Percentiles rank a stretch among this genome's conserved stretches.
phyloP scores from a whole-genome alignment of 92 coral and sea anemone genomes.

The Siderastrea siderea region DNA sequence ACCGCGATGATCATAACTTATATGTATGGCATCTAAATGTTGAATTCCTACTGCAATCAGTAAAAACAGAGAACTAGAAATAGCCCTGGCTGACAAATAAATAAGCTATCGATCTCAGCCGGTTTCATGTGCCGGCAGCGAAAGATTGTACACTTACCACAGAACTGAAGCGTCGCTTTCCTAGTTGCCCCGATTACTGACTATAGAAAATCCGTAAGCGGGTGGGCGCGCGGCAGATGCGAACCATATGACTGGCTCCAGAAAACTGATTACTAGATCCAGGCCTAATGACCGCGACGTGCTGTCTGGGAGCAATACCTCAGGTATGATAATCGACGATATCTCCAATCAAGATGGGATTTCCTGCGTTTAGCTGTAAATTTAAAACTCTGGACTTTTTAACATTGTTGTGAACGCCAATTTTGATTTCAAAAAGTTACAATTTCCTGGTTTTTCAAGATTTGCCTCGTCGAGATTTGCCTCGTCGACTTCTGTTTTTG shows the following conservation, averaged over 20 bases:
- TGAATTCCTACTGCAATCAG: neutral
- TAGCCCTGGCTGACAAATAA: neutral
- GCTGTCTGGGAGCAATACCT: neutral
- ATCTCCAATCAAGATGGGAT: neutral
- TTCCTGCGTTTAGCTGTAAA: slow-evolving; percentile 18
- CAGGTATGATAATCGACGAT: neutral
- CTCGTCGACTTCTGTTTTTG: too few relatives aligned
- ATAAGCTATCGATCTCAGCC: neutral
- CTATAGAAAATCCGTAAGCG: neutral
- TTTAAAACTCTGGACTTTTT: neutral
- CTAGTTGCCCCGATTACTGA: neutral
- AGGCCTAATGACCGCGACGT: slow-evolving; percentile 8
- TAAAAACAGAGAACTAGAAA: neutral
- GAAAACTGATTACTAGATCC: slow-evolving; percentile 14
- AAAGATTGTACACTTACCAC: neutral
- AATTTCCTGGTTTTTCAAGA: neutral
- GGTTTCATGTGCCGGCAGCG: neutral
- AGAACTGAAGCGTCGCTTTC: neutral
- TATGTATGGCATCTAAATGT: neutral
- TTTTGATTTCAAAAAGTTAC: neutral
- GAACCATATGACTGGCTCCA: neutral
- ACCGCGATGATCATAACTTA: neutral
- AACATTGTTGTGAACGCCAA: neutral
- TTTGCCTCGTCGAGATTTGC: neutral
- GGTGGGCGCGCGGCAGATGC: neutral